Conservation (phyloP, 2,888 invertebrate genomes). For the Macroteleia sp. region DNA sequence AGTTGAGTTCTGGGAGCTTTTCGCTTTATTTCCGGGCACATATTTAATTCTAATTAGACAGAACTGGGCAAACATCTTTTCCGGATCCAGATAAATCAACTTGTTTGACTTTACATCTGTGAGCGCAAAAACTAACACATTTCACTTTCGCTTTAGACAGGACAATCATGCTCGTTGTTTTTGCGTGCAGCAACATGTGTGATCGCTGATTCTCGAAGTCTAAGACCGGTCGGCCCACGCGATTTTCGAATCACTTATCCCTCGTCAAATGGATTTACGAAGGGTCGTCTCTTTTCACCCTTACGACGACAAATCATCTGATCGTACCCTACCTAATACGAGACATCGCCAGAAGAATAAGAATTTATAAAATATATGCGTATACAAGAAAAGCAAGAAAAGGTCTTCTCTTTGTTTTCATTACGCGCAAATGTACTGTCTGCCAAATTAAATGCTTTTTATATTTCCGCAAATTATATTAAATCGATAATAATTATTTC, state of each 20-base stretch:
- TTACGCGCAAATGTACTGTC: slow-evolving; percentile 25
- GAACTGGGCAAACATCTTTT: slow-evolving; percentile 24
- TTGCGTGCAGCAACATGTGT: slow-evolving; percentile 54
- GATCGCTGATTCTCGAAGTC: slow-evolving; percentile 37
- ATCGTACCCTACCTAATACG: slow-evolving; percentile 45
- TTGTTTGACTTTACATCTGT: slow-evolving; percentile 21
- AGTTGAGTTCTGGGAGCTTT: background rate
- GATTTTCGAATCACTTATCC: slow-evolving; percentile 49
- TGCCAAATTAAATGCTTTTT: slow-evolving; percentile 42
- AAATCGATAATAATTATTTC: too few species aligned
- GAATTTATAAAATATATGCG: slow-evolving; percentile 22
- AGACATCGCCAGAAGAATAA: slow-evolving; percentile 7
- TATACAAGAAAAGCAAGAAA: slow-evolving; percentile 23
- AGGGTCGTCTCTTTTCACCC: slow-evolving; percentile 56
- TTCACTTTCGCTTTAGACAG: slow-evolving; percentile 29
- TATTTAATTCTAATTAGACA: slow-evolving; percentile 31
- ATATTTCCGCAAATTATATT: too few species aligned
- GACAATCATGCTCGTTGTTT: slow-evolving; percentile 43
- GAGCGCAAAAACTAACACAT: slow-evolving; percentile 28
- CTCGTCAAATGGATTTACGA: slow-evolving; percentile 51
- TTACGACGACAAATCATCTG: slow-evolving; percentile 52
- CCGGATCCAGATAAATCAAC: slow-evolving; percentile 27
- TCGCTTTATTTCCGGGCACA: slow-evolving; percentile 9
- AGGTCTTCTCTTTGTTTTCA: slow-evolving; percentile 24
- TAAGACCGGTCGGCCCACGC: slow-evolving; percentile 53